phyloP scores from a whole-genome alignment of 2,888 invertebrate genomes.

The Cremastinae sp. region DNA sequence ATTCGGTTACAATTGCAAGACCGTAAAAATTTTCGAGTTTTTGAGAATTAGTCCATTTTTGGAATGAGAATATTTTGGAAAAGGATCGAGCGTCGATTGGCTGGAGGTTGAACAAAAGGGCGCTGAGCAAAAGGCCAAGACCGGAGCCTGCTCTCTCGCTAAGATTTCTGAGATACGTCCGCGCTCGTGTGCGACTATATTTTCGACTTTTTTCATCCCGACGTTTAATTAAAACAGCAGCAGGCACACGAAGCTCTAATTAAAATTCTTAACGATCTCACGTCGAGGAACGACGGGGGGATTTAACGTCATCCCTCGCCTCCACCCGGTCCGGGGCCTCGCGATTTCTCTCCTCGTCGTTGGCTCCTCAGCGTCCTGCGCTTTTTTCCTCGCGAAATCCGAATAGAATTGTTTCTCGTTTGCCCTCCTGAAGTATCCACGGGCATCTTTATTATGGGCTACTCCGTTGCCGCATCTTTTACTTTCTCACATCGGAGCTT shows the following conservation, averaged over 20 bases:
- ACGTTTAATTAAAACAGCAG: constrained; percentile 47
- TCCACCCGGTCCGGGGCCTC: no score
- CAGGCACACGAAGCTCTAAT: constrained; percentile 35
- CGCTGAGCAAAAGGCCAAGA: background rate
- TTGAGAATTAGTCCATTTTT: no score
- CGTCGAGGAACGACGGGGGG: constrained; percentile 18
- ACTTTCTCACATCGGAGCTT: constrained; percentile 5
- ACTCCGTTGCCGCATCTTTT: background rate
- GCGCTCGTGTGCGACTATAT: background rate
- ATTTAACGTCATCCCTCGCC: background rate
- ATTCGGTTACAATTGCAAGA: no score
- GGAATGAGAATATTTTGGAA: no score
- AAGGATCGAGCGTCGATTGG: no score
- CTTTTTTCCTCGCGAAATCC: constrained; percentile 11
- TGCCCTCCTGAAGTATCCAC: constrained; percentile 1
- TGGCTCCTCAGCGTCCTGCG: no score
- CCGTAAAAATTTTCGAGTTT: no score
- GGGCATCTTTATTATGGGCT: background rate
- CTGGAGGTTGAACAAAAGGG: no score
- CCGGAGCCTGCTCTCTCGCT: background rate
- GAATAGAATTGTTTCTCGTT: background rate
- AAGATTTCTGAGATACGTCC: background rate
- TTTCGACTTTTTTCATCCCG: constrained; percentile 16
- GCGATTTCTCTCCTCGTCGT: constrained; percentile 10
- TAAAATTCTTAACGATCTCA: constrained; percentile 50